A percentile compares a stretch with the other conserved stretches of the same genome.
Evolutionary conservation across 2,888 invertebrate species (phyloP).

Genomic region (Neocrepidodera transversa): DNA sequence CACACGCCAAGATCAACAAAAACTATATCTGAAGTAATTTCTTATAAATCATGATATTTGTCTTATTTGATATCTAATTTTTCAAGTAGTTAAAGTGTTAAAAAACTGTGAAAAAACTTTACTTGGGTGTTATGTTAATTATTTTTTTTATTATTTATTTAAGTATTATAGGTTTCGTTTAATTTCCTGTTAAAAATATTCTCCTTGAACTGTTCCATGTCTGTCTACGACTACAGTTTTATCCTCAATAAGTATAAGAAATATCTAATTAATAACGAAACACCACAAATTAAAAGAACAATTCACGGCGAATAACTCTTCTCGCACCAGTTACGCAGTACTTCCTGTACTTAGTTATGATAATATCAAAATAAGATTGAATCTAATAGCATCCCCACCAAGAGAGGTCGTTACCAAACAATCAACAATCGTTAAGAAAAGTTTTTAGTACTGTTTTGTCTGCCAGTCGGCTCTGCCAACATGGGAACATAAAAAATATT

Average conservation of each 20-base stretch:
- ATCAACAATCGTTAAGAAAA: constrained; percentile 29
- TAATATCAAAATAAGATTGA: constrained; percentile 34
- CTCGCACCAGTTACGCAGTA: constrained; percentile 49
- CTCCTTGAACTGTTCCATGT: no score
- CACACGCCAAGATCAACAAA: no score
- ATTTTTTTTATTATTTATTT: no score
- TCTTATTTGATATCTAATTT: no score
- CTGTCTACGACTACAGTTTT: no score
- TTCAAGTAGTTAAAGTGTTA: no score
- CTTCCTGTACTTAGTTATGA: constrained; percentile 35
- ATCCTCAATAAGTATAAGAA: constrained; percentile 1
- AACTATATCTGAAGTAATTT: no score
- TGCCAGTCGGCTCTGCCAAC: constrained; percentile 30
- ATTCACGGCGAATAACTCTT: constrained; percentile 36
- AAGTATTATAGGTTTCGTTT: no score
- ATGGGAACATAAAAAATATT: constrained; percentile 17
- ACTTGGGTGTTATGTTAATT: no score
- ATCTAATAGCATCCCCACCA: constrained; percentile 34
- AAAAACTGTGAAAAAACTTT: no score
- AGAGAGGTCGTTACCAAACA: constrained; percentile 33
- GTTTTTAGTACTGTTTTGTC: constrained; percentile 20
- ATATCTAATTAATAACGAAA: constrained; percentile 28
- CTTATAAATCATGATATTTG: no score
- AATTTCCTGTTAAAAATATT: no score
- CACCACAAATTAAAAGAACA: constrained; percentile 35